Conservation (phyloP, 2,888 invertebrate species). For the Torymus tubicola region DNA sequence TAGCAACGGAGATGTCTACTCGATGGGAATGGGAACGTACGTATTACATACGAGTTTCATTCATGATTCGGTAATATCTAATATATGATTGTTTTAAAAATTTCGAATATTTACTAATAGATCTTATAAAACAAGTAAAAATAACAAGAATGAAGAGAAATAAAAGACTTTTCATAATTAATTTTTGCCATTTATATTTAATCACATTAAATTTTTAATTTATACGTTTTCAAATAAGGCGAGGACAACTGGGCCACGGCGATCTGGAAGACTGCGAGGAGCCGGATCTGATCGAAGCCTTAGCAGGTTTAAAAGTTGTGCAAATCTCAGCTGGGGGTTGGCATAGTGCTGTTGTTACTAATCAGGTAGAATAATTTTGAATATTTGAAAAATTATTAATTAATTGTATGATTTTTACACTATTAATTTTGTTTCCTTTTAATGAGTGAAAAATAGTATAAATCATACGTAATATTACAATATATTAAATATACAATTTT, state of each 20-base stretch:
- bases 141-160: too few relatives aligned
- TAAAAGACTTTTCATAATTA: too few relatives aligned
- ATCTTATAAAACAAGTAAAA: too few relatives aligned
- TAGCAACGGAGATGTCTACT: slow-evolving; percentile 84
- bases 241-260: slow-evolving; percentile 92
- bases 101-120: too few relatives aligned
- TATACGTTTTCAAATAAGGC: slow-evolving; percentile 78
- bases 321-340: slow-evolving; percentile 89
- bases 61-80: too few relatives aligned
- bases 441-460: too few relatives aligned
- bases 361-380: slow-evolving; percentile 71
- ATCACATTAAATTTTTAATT: neutral
- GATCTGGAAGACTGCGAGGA: slow-evolving; percentile 80
- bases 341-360: slow-evolving; percentile 89
- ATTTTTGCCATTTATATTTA: too few relatives aligned
- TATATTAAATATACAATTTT: too few relatives aligned
- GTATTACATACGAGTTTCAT: slow-evolving; percentile 52
- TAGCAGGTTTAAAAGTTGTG: slow-evolving; percentile 85
- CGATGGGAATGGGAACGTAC: slow-evolving; percentile 91
- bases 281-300: slow-evolving; percentile 84
- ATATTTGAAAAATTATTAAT: slow-evolving; percentile 7
- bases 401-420: too few relatives aligned
- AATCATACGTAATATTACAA: too few relatives aligned
- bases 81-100: too few relatives aligned
- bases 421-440: too few relatives aligned